phyloP scores from a whole-genome alignment of 2,797 vertebrate genomes.

The Decapterus maruadsi region DNA sequence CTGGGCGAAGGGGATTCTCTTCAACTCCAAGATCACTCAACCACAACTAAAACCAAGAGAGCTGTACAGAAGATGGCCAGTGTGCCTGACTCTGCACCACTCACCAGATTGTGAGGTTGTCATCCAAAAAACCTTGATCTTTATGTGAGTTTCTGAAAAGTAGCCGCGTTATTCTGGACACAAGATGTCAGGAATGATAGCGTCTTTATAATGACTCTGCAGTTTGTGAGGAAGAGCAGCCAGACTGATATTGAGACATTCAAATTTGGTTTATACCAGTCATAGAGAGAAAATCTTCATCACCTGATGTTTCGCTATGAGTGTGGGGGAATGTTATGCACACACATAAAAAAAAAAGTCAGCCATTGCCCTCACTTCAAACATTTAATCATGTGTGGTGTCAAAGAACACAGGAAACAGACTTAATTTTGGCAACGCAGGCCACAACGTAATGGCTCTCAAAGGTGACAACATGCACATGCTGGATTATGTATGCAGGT shows the following conservation, averaged over 20 bases:
- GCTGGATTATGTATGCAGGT: conserved; percentile 43
- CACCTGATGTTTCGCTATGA: conserved; percentile 71
- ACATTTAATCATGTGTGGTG: not conserved
- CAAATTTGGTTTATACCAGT: conserved; percentile 53
- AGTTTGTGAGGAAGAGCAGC: not conserved
- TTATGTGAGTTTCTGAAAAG: not conserved
- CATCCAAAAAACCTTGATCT: not conserved
- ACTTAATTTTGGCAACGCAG: not conserved
- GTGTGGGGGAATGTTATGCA: conserved; percentile 40
- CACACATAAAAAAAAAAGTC: not conserved
- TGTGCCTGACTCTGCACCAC: not conserved
- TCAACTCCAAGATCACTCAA: not conserved
- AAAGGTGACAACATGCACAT: conserved; percentile 8
- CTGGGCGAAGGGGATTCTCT: not conserved
- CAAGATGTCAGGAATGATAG: not conserved
- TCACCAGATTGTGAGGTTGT: not conserved
- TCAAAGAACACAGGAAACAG: conserved; percentile 26
- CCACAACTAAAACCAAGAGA: not conserved
- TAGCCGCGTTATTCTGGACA: not conserved
- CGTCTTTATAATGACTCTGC: not conserved
- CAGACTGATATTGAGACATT: conserved; percentile 64
- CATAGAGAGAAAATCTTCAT: conserved; percentile 62
- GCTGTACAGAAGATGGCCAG: not conserved
- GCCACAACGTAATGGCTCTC: not conserved
- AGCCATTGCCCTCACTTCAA: conserved; percentile 2